phyloP scores from a whole-genome alignment of 2,888 invertebrate species.

The Linnaemya tessellans region DNA sequence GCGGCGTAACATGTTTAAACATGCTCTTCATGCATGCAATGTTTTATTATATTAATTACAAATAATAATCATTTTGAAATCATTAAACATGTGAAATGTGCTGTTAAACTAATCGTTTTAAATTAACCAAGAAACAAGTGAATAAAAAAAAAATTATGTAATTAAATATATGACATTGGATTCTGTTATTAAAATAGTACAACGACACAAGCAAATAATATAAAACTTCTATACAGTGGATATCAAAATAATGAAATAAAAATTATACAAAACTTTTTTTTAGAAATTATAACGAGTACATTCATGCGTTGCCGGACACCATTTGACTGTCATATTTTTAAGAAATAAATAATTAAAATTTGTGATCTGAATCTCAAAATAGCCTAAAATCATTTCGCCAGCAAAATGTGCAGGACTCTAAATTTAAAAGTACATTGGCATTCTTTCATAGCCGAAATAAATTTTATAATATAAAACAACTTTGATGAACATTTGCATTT shows the following conservation, averaged over 20 bases:
- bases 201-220: constrained; percentile 23
- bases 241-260: neutral
- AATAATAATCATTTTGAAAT: constrained; percentile 48
- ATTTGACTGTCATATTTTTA: no score
- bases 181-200: constrained; percentile 25
- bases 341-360: no score
- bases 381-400: no score
- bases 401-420: no score
- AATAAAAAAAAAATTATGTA: constrained; percentile 3
- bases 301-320: no score
- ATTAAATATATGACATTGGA: constrained; percentile 46
- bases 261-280: neutral
- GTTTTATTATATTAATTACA: constrained; percentile 34
- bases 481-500: no score
- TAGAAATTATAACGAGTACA: no score
- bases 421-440: no score
- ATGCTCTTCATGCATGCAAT: neutral
- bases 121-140: constrained; percentile 15
- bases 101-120: constrained; percentile 49
- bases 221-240: neutral
- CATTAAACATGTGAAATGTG: constrained; percentile 58
- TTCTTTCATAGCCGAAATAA: no score
- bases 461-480: no score
- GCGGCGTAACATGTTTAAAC: neutral
- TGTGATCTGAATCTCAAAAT: no score